Conservation (phyloP, 2,888 invertebrate species). For the Drosophila picticornis region DNA sequence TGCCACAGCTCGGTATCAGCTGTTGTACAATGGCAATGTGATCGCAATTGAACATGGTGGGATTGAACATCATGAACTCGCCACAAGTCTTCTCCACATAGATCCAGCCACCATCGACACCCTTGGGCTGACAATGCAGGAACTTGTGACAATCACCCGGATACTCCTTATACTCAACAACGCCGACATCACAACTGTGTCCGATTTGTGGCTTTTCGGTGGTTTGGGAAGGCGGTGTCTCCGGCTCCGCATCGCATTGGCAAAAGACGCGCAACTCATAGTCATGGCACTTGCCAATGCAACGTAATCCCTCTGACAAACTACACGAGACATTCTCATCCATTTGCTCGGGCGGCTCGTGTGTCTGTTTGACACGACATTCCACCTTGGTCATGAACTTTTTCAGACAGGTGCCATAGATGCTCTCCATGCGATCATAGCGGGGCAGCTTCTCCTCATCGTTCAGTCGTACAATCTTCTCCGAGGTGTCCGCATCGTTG, state of each 20-base stretch:
- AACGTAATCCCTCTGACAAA: constrained; percentile 90
- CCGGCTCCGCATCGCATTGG: constrained; percentile 85
- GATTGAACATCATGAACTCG: constrained; percentile 89
- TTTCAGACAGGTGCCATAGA: constrained; percentile 87
- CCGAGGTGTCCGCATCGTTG: constrained; percentile 80
- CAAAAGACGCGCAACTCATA: constrained; percentile 94
- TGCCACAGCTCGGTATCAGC: constrained; percentile 88
- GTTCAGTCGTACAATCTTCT: constrained; percentile 76
- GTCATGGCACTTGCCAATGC: constrained; percentile 90
- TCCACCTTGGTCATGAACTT: constrained; percentile 90
- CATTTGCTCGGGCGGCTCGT: constrained; percentile 88
- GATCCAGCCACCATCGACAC: constrained; percentile 83
- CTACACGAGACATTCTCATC: constrained; percentile 92
- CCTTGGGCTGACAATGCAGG: constrained; percentile 88
- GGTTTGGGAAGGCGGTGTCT: constrained; percentile 46
- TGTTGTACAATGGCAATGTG: constrained; percentile 87
- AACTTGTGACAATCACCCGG: constrained; percentile 89
- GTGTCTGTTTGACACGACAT: constrained; percentile 89
- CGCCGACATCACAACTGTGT: constrained; percentile 83
- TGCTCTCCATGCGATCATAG: constrained; percentile 81
- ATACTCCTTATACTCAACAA: constrained; percentile 87
- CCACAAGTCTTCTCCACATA: constrained; percentile 89
- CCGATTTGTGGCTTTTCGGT: constrained; percentile 76
- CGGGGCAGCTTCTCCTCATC: constrained; percentile 83
- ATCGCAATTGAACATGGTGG: constrained; percentile 88